Base-by-base conservation (phyloP, 2,888 invertebrate genomes). In the Gortyna flavago region DNA sequence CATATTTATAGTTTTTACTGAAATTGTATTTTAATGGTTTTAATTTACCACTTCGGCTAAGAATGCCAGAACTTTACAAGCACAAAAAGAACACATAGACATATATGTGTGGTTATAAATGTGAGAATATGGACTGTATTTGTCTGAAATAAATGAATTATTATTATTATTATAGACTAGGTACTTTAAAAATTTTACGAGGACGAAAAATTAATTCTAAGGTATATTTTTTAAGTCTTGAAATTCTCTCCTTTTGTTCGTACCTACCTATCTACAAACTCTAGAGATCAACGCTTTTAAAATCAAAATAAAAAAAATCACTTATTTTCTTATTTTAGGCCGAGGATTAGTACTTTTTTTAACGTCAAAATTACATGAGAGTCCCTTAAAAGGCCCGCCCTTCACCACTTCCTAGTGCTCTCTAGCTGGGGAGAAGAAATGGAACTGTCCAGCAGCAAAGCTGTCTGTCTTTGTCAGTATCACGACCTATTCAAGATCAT, bases 1-100 rank as follows among this genome's bases (percentile, higher is more conserved):
- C 62, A 83, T 85, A 85, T 85, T 75, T 64, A 84, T 70, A 41
- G 29, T 9, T 61, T 64, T 51, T 16, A 74, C 13, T 44, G 4
- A 44, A 44, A 44, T 41, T 48, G 18, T 48, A 48, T 6, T 48
- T 48, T 48, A 18, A 59, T 74, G n/a, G 35, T 25, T 35, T 54
- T 48, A 51, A 32, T 65, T 78, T 32, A 3, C n/a, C n/a, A 44
- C 21, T n/a, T 79, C 29, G 2, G 7, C 21, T 11, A 57, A 38
- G 44, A 6, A 21, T 4, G 25, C 18, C 13, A 18, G 32, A 44
- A 68, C 1, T n/a, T 38, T 21, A 48, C 11, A 44, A 7, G 8
- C 8, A 66, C 1, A 44, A 13, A 44, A 21, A 13, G 21, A 13
- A 29, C 38, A n/a, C 11, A 11, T 29, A 1, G 6, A 29, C 1